phyloP scores from a whole-genome alignment of 53 echinoderm and acorn worm genomes.

The Apostichopus leukothele region DNA sequence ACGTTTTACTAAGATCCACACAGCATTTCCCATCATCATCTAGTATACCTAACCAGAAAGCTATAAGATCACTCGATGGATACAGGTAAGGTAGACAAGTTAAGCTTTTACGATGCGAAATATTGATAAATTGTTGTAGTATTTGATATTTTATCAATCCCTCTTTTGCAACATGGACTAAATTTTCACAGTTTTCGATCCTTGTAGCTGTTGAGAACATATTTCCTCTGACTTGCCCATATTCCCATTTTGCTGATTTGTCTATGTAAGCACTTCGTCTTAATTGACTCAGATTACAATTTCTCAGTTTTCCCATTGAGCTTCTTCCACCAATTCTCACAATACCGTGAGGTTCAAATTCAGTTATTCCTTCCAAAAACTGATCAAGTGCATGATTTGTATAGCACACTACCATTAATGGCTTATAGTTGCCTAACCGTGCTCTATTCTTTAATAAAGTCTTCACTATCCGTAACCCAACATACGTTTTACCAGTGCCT shows the following conservation, averaged over 20 bases:
- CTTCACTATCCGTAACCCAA: constrained; percentile 76
- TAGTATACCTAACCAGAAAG: constrained; percentile 20
- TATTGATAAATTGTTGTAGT: constrained; percentile 47
- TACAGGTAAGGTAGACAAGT: neutral
- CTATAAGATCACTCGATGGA: neutral
- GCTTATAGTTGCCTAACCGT: constrained; percentile 4
- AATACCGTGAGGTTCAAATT: constrained; percentile 58
- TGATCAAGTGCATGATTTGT: constrained; percentile 93
- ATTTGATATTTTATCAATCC: constrained; percentile 52
- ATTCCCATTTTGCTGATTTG: constrained; percentile 25
- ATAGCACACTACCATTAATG: constrained; percentile 82
- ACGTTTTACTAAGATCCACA: neutral
- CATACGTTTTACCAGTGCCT: constrained; percentile 85
- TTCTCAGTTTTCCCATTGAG: constrained; percentile 66
- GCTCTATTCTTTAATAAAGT: constrained; percentile 55
- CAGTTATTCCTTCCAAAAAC: constrained; percentile 73
- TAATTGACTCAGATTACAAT: constrained; percentile 63
- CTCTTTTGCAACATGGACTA: constrained; percentile 53
- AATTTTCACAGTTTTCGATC: constrained; percentile 43
- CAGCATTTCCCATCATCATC: neutral
- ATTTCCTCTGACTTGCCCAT: constrained; percentile 29
- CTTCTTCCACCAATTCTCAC: constrained; percentile 89
- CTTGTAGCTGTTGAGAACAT: constrained; percentile 21
- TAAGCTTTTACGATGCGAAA: constrained; percentile 6
- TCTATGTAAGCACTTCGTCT: constrained; percentile 13